Base-by-base conservation (phyloP, 2,797 vertebrate genomes). In the Gymnothorax reevesii region DNA sequence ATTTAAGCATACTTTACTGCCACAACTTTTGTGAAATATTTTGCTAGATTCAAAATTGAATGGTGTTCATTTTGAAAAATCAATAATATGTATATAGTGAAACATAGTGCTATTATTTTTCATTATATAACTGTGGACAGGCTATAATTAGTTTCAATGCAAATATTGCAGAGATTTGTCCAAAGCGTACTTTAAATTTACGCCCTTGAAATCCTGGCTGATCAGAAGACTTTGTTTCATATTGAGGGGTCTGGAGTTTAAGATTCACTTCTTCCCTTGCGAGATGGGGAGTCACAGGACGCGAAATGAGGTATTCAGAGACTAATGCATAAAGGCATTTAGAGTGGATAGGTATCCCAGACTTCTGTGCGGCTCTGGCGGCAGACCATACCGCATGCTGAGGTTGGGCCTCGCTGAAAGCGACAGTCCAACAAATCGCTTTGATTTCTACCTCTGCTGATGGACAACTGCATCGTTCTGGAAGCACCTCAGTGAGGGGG, bases 331-430 rank as follows among this genome's bases (percentile, higher is more conserved):
- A 83, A 83, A 83, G 82, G 86, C 86, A 83, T 55, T 80, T 59
- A 83, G 27, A 79, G 83, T 57, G 83, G 57, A 84, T 83, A 13
- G 57, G 77, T 60, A 83, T 83, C 86, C 86, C 86, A 86, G 82
- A 59, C 55, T 73, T 33, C 86, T 77, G 33, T 62, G 57, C 82
- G 7, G 20, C 57, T 83, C 82, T 17, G 60, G n/a, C 83, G 49
- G 54, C 59, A 85, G 75, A 82, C 77, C 52, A 22, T 49, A 6
- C 83, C 5, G 82, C 57, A 62, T 42, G 66, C 71, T 33, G 54
- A 7, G 83, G 73, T 85, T 64, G 55, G 55, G 64, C 33, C 17
- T 15, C 4, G 52, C 87, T 83, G 79, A 82, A 83, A 83, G 82
- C 83, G 87, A 77, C 80, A 83, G 87, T 64, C 55, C 57, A 54